phyloP scores from a whole-genome alignment of 2,888 invertebrate species.

The Galerucella pusilla region DNA sequence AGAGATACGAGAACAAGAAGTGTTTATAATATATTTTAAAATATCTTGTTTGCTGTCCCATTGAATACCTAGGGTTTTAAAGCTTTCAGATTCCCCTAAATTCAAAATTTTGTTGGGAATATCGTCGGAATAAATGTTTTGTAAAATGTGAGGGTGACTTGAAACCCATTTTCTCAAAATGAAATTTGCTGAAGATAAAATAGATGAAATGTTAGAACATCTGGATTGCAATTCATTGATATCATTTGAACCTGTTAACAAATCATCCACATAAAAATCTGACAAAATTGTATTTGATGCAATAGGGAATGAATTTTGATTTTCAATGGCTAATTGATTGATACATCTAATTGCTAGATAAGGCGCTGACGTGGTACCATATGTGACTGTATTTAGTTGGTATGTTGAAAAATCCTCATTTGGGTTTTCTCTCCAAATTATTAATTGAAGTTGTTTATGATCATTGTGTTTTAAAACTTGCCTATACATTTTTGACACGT shows the following conservation, averaged over 20 bases:
- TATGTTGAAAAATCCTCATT: slow-evolving; percentile 34
- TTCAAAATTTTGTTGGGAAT: background rate
- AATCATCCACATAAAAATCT: slow-evolving; percentile 10
- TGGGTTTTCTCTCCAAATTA: slow-evolving; percentile 44
- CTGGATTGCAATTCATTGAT: no score
- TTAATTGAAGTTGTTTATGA: slow-evolving; percentile 44
- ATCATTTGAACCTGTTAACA: background rate
- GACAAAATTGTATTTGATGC: background rate
- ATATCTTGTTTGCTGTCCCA: background rate
- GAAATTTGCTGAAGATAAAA: background rate
- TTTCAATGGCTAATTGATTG: slow-evolving; percentile 19
- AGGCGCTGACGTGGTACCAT: slow-evolving; percentile 42
- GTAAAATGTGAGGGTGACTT: background rate
- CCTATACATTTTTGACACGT: slow-evolving; percentile 50
- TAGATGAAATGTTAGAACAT: background rate
- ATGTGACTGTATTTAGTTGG: slow-evolving; percentile 33
- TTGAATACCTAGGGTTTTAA: background rate
- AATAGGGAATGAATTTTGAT: background rate
- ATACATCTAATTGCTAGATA: slow-evolving; percentile 49
- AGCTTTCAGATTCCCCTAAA: background rate
- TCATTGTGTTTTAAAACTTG: slow-evolving; percentile 40
- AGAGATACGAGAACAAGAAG: background rate
- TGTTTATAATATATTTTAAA: background rate
- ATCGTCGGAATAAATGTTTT: background rate
- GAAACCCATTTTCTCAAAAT: background rate